Conservation (phyloP, 2,888 invertebrate genomes). For the Caradrina clavipalpis region DNA sequence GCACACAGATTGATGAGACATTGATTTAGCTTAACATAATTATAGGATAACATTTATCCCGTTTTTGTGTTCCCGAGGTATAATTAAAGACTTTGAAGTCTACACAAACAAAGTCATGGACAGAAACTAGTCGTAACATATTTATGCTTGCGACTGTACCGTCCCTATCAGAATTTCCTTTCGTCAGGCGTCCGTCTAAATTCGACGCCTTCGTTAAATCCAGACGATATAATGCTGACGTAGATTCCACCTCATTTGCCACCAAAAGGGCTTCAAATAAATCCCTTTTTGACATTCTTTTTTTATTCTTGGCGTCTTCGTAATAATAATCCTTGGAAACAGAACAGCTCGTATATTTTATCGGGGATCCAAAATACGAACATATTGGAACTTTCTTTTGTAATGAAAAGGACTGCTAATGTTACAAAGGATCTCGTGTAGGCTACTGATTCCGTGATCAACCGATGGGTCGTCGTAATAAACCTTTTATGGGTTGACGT, state of each 20-base stretch:
- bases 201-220: conserved; percentile 66
- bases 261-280: conserved; percentile 76
- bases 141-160: conserved; percentile 31
- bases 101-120: neutral
- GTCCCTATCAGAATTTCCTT: conserved; percentile 53
- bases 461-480: conserved; percentile 48
- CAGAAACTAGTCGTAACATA: neutral
- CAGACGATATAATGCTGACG: conserved; percentile 73
- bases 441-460: conserved; percentile 56
- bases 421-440: conserved; percentile 50
- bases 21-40: too few species aligned
- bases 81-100: neutral
- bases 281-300: conserved; percentile 78
- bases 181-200: conserved; percentile 62
- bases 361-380: conserved; percentile 64
- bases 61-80: too few species aligned
- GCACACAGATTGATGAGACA: too few species aligned
- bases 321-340: conserved; percentile 69
- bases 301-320: conserved; percentile 74
- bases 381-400: conserved; percentile 61
- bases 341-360: conserved; percentile 69
- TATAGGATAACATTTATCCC: too few species aligned
- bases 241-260: conserved; percentile 81
- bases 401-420: conserved; percentile 58
- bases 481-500: conserved; percentile 50